Base-by-base conservation (phyloP, 2,888 invertebrate species). In the Clistopyga incitator region DNA sequence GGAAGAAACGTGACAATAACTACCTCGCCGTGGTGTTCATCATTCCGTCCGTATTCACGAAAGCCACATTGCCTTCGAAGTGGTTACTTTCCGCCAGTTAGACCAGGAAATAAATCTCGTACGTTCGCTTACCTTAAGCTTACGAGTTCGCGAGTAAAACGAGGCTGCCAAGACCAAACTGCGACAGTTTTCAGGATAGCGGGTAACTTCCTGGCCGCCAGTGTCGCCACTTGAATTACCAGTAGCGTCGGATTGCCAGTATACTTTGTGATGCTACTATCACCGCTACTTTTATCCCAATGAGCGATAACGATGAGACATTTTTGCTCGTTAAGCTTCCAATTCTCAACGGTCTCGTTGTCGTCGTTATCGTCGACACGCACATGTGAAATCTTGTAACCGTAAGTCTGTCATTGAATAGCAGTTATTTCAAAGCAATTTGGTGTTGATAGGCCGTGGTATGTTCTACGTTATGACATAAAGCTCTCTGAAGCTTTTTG, bases 261-360 rank as follows among this genome's bases (percentile, higher is more conserved):
- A 85, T 88, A 88, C 86, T 88, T 88, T 42, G 42, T n/a, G 18
- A 18, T 65, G 68, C 23, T 77, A 64, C 20, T 45, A 47, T 47
- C 47, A 64, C 13, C 52, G 29, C 45, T 20, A 61, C 23, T 11
- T 18, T 15, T 23, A 18, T 25, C 34, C n/a, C 61, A 65, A 68
- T 68, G 64, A 25, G 74, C 83, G 86, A 88, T 89, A 88, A 89
- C 86, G 88, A 90, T 88, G 87, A 86, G 87, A 84, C 76, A 87
- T 88, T 90, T 87, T 87, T 85, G 86, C 88, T 91, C 89, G 88
- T 91, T 91, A 90, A 86, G 83, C 86, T 78, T 81, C 68, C 71
- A 72, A 85, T 86, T 78, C 84, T 70, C 72, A 71, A 42, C 65
- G 42, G 70, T 47, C 20, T 54, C 15, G 52, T 80, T 68, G 45